Base-by-base conservation (phyloP, 2,113 vertebrate genomes). In the Rhagologus leucostigma region DNA sequence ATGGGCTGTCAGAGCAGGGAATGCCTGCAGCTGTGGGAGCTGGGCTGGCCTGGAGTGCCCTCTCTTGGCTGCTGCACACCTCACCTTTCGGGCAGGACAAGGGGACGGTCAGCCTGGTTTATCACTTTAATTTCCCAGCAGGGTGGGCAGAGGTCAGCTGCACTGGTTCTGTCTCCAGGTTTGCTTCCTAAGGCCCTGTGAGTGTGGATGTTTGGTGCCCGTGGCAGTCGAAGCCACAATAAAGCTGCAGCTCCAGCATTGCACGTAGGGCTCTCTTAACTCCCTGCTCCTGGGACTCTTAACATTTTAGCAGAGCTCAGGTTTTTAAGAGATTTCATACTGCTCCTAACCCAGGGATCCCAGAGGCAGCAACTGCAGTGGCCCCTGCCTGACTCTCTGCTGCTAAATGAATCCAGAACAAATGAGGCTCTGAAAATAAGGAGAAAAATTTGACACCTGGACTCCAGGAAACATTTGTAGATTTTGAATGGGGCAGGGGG, bases 11-110 rank as follows among this genome's bases (percentile, higher is more conserved):
- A 11, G 71, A 77, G 76, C 69, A 21, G 7, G 68, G 56, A 46
- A 8, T 24, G 62, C 46, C 49, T 47, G 21, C 6, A 6, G 65
- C 5, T 4, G 2, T 30, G 89, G 75, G 67, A 91, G 76, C 95
- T 96, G 79, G 56, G 65, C 86, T 97, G 95, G 96, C 95, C 96
- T 96, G 94, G 90, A 95, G 96, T 96, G 97, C 98, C 98, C 98
- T 98, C 98, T 98, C 35, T 97, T 96, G 98, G 96, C 95, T 92
- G 60, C 90, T 95, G 90, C 65, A 46, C 74, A 94, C 63, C 57
- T 82, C 79, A 23, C 17, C 1, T 23, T 64, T 42, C 16, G 49
- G 63, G 26, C 35, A 46, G 62, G 62, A 70, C 10, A 2, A 10
- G 11, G 41, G 26, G 59, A 8, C 57, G 49, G 27, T 22, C 78